phyloP scores from a whole-genome alignment of 2,113 vertebrate genomes.

The Boulengerochromis microlepis region DNA sequence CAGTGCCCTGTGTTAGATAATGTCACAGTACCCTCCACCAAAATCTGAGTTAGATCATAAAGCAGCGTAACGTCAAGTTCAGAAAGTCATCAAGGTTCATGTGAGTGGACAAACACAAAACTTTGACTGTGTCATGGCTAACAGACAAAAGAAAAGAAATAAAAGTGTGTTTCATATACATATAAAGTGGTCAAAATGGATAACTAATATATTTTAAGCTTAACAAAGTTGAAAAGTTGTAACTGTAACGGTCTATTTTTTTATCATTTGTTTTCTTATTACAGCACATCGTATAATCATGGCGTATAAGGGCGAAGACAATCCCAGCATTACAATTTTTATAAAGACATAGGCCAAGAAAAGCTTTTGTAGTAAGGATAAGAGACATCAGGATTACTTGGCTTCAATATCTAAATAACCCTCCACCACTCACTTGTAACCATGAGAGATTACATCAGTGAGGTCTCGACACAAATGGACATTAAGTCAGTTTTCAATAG shows the following conservation, averaged over 20 bases:
- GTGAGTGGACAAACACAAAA: background rate
- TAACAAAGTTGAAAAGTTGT: background rate
- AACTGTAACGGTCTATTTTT: background rate
- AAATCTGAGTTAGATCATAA: conserved; percentile 15
- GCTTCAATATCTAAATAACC: background rate
- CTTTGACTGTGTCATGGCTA: background rate
- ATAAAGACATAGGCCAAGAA: background rate
- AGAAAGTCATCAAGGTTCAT: background rate
- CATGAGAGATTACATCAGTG: conserved; percentile 17
- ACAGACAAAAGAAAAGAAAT: background rate
- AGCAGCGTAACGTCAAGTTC: background rate
- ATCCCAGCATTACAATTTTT: background rate
- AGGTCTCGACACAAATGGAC: background rate
- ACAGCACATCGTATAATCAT: background rate
- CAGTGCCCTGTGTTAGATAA: conserved; percentile 25
- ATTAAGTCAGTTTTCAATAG: background rate
- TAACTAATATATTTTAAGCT: background rate
- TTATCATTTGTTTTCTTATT: background rate
- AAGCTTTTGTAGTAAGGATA: background rate
- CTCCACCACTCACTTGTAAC: conserved; percentile 1
- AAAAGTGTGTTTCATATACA: background rate
- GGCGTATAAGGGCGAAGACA: background rate
- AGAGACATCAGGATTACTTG: conserved; percentile 16
- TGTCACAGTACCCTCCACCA: background rate
- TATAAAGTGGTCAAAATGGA: background rate